Base-by-base conservation (phyloP, 1,140 invertebrate species). In the Nixonia krombeini region DNA sequence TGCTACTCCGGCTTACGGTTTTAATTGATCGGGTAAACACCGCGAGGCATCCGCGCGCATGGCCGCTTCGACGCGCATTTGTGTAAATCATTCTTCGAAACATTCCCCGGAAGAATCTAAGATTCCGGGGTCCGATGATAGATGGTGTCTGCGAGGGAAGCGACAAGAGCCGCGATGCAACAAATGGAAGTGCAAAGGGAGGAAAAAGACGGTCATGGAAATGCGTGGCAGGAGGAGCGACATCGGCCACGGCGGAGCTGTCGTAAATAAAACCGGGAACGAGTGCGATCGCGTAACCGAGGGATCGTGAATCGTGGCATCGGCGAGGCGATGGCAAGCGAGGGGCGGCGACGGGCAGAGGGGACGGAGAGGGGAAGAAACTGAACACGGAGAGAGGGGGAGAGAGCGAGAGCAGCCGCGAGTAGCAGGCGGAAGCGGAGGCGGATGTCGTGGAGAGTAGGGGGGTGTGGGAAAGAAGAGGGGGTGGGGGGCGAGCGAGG, bases 391-490 rank as follows among this genome's bases (percentile, higher is more conserved):
- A 62, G 58, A 62, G 74, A 78, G 72, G 73, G 73, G 75, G 64
- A 70, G 69, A 70, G 72, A 57, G 69, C 67, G 42, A 67, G 66
- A 72, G 73, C 51, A 58, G 58, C 23, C 49, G 46, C 46, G 40
- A 76, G 72, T 73, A 74, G 76, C 69, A 69, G 69, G 58, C 2
- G 2, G 6, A n/a, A n/a, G n/a, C n/a, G n/a, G n/a, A n/a, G n/a
- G n/a, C n/a, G n/a, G n/a, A n/a, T n/a, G n/a, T n/a, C n/a, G n/a
- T n/a, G n/a, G n/a, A n/a, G n/a, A n/a, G n/a, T n/a, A n/a, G n/a
- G n/a, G n/a, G n/a, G n/a, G 64, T 72, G 73, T 73, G 57, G 75
- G 58, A 74, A 70, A 74, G 73, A 66, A 73, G 70, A 65, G 50
- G 74, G 76, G 76, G 74, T 66, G 78, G 81, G 83, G 2, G 9